Evolutionary conservation across 2,113 vertebrate species (phyloP).

Genomic region (Machaerirhynchus nigripectus): DNA sequence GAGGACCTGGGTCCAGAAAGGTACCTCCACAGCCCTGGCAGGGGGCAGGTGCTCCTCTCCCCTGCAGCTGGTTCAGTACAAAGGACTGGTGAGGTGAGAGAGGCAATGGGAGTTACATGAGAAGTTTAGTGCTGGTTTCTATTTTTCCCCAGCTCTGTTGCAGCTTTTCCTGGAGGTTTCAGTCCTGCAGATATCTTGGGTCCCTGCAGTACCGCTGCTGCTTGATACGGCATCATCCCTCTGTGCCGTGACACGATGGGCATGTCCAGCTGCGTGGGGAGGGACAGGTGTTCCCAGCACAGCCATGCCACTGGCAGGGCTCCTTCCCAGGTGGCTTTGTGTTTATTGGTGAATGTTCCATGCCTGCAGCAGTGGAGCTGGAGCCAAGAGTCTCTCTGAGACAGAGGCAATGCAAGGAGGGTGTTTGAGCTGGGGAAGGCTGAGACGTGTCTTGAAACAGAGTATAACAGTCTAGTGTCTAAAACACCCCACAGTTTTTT

Average conservation of each 20-base stretch:
- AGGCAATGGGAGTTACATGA: neutral
- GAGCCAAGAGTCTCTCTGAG: neutral
- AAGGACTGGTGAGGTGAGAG: neutral
- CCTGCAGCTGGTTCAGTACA: neutral
- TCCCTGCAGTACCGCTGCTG: neutral
- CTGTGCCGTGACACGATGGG: rapidly evolving
- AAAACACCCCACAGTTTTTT: rapidly evolving
- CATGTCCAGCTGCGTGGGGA: rapidly evolving
- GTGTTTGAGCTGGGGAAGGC: neutral
- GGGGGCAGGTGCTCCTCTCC: neutral
- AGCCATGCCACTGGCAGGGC: neutral
- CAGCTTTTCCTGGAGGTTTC: neutral
- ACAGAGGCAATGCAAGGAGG: neutral
- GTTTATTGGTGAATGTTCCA: rapidly evolving
- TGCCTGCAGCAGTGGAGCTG: neutral
- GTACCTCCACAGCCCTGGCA: rapidly evolving
- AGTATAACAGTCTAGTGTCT: neutral
- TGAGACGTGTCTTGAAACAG: neutral
- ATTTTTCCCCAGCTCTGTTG: neutral
- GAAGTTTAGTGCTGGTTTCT: neutral
- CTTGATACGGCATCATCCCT: neutral
- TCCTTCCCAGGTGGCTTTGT: neutral
- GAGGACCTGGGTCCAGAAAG: neutral
- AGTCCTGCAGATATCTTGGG: neutral
- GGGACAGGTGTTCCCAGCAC: neutral